Evolutionary conservation across 1,140 invertebrate genomes (phyloP).

Genomic region (Drosophila virilis): DNA sequence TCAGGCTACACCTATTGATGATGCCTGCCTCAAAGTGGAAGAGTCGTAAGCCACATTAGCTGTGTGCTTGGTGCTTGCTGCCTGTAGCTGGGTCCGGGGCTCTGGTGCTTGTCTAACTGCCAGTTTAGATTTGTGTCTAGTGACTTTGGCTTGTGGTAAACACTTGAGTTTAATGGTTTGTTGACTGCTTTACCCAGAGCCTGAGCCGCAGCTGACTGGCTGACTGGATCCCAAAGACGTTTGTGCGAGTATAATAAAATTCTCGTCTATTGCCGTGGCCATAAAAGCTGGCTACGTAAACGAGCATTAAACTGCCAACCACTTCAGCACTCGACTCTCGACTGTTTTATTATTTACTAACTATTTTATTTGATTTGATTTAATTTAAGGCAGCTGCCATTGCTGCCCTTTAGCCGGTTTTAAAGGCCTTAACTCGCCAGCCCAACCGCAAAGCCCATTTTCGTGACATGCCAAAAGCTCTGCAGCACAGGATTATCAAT

Average conservation of each 20-base stretch:
- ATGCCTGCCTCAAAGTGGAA: neutral
- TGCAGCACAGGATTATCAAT: slow-evolving; percentile 34
- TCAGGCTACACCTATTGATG: slow-evolving; percentile 45
- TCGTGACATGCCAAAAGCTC: slow-evolving; percentile 34
- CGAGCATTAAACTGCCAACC: slow-evolving; percentile 67
- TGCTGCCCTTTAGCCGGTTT: slow-evolving; percentile 12
- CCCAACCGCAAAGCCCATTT: slow-evolving; percentile 40
- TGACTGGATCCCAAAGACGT: slow-evolving; percentile 43
- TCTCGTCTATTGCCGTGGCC: slow-evolving; percentile 67
- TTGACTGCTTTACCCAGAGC: slow-evolving; percentile 58
- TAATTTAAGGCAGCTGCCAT: slow-evolving; percentile 60
- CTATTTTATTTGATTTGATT: slow-evolving; percentile 83
- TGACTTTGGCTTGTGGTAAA: slow-evolving; percentile 77
- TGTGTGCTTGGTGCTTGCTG: neutral
- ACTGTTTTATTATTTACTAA: slow-evolving; percentile 82
- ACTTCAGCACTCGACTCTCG: slow-evolving; percentile 58
- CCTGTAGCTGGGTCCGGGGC: slow-evolving; percentile 1
- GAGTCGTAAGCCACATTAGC: slow-evolving; percentile 13
- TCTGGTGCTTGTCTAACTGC: slow-evolving; percentile 68
- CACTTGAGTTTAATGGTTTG: slow-evolving; percentile 82
- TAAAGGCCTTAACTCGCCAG: slow-evolving; percentile 9
- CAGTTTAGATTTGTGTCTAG: slow-evolving; percentile 82
- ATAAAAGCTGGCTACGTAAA: slow-evolving; percentile 72
- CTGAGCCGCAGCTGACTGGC: slow-evolving; percentile 23
- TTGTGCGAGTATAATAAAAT: slow-evolving; percentile 72